These are phyloP conservation scores for Cyrtonyx montezumae DNA, from an alignment of 2,113 vertebrate species.

Conservation along the genomic window DNA sequence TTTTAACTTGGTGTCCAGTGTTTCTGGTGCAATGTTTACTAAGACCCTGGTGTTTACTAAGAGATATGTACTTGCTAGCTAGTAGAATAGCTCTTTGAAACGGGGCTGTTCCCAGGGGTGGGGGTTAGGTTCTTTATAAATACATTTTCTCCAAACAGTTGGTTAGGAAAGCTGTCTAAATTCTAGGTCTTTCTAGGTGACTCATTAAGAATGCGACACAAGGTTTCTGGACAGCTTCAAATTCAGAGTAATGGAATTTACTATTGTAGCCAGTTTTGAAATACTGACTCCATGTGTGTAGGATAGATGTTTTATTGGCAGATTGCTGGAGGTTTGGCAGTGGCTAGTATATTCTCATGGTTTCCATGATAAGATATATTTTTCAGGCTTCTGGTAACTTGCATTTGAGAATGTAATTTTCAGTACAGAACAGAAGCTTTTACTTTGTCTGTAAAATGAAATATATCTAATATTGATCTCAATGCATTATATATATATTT, in stretches of 20 bases:
- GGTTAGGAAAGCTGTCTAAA: neutral
- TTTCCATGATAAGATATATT: neutral
- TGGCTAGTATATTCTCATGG: neutral
- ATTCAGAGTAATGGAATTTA: neutral
- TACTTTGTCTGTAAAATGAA: neutral
- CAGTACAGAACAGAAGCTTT: neutral
- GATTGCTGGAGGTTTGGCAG: neutral
- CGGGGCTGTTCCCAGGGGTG: neutral
- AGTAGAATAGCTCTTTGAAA: neutral
- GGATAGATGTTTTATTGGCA: slow-evolving; percentile 1
- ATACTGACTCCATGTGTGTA: neutral
- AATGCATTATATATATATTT: neutral
- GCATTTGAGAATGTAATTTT: slow-evolving; percentile 1
- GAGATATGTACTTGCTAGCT: neutral
- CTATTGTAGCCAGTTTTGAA: slow-evolving; percentile 6
- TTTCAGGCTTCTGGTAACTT: neutral
- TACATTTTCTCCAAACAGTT: neutral
- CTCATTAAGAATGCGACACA: neutral
- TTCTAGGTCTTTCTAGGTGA: slow-evolving; percentile 34
- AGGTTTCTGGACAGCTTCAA: slow-evolving; percentile 6
- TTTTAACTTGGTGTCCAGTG: neutral
- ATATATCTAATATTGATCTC: neutral
- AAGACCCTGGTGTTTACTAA: neutral
- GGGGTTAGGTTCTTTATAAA: neutral
- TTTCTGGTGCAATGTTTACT: neutral